phyloP scores from a whole-genome alignment of 2,113 vertebrate species.

The Axis porcinus region DNA sequence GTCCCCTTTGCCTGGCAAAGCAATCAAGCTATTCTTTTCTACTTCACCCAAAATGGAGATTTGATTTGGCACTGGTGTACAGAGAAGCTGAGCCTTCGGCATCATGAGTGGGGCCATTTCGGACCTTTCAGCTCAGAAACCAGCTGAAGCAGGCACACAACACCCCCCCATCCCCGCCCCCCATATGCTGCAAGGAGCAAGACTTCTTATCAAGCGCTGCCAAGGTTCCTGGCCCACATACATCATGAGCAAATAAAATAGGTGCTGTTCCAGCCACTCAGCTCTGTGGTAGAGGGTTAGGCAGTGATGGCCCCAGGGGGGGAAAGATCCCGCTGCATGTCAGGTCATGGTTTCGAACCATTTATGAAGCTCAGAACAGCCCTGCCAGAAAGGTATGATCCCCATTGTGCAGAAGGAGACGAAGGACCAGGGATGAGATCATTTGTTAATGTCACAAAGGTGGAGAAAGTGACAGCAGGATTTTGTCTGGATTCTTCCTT shows the following conservation, averaged over 20 bases:
- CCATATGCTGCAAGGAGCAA: not conserved
- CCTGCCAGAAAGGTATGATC: not conserved
- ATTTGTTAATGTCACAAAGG: not conserved
- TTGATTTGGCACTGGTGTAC: not conserved
- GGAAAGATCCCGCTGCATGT: accelerated
- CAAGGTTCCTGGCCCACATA: not conserved
- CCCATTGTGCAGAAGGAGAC: not conserved
- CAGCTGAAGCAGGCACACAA: not conserved
- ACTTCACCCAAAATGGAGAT: not conserved
- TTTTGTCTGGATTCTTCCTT: not conserved
- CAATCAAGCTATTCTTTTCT: not conserved
- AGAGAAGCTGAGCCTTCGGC: not conserved
- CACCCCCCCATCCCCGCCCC: not conserved
- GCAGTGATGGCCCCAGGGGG: too few species aligned
- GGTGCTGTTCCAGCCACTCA: not conserved
- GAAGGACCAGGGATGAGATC: not conserved
- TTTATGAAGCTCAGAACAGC: not conserved
- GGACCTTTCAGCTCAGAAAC: not conserved
- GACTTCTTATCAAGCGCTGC: not conserved
- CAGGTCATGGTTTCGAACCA: not conserved
- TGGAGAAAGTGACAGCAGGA: not conserved
- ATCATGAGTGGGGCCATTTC: not conserved
- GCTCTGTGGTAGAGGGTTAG: not conserved
- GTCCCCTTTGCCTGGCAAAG: not conserved
- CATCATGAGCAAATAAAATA: not conserved